Base-by-base conservation (phyloP, 53 echinoderm and acorn worm genomes). In the Mesocentrotus franciscanus region DNA sequence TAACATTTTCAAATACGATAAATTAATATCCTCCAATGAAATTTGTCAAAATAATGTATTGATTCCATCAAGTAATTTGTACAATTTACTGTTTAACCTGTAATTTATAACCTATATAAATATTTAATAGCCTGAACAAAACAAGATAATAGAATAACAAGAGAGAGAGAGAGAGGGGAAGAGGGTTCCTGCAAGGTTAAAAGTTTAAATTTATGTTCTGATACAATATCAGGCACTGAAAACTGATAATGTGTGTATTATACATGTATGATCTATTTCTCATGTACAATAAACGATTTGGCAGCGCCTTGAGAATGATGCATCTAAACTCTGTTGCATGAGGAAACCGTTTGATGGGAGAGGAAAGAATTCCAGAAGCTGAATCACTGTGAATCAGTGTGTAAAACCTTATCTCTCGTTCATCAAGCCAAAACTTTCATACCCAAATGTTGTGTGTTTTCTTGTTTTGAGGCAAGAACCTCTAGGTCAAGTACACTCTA, bases 351-450 rank as follows among this genome's bases (percentile, higher is more conserved):
- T 27, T 92, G 71, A 71, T 68, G 71, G 74, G 56, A 74, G 71
- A 92, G 92, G 92, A 74, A 92, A 92, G 92, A 72, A 56, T 68
- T 71, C 74, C 92, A 72, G 92, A 92, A 92, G 92, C 42, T 92
- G 92, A 92, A 72, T 92, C 92, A 92, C 64, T 55, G 71, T 92
- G 71, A 92, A 92, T 92, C 92, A 92, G 74, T 92, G 70, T 87
- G 91, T 91, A 91, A 91, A 30, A 33, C 10, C 87, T 87, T 87
- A 87, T 87, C 87, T 87, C 87, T 1, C 26, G 58, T 58, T 87
- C 87, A 87, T 87, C 87, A 58, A 87, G 87, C 87, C 87, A 87
- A 87, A 87, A 87, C 87, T 87, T 87, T 57, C 87, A 3, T 58
- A 57, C 87, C 58, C 57, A 84, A 84, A 84, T 49, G 84, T 49